These are phyloP conservation scores for Cetoscarus ocellatus DNA, from an alignment of 2,797 vertebrate species.

Conservation along the genomic window DNA sequence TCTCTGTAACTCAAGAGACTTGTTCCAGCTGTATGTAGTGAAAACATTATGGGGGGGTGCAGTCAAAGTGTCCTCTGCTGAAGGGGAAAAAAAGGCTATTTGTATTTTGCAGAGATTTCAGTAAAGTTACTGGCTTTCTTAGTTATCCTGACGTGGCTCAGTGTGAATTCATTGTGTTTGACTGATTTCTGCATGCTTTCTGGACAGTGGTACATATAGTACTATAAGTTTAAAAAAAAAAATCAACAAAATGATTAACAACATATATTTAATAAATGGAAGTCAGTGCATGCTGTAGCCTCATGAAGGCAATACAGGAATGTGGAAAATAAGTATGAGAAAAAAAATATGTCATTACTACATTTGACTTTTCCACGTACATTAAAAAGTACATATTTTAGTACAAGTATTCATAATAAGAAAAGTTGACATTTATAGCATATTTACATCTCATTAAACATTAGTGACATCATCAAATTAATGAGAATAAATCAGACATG, in stretches of 20 bases:
- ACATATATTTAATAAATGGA: not conserved
- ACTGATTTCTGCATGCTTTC: slow-evolving; percentile 65
- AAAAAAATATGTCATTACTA: slow-evolving; percentile 33
- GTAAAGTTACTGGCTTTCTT: slow-evolving; percentile 99
- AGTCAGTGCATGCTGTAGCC: slow-evolving; percentile 7
- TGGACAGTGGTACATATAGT: not conserved
- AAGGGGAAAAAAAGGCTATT: slow-evolving; percentile 91
- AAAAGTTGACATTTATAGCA: slow-evolving; percentile 46
- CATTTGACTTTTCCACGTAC: slow-evolving; percentile 22
- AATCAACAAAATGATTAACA: too few species aligned
- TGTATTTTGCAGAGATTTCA: slow-evolving; percentile 99
- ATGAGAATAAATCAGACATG: not conserved
- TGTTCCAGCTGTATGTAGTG: slow-evolving; percentile 98
- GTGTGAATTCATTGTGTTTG: slow-evolving; percentile 83
- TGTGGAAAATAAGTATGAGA: slow-evolving; percentile 23
- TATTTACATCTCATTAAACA: slow-evolving; percentile 39
- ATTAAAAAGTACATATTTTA: too few species aligned
- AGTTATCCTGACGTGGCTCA: slow-evolving; percentile 91
- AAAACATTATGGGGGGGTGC: slow-evolving; percentile 87
- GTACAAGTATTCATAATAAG: too few species aligned
- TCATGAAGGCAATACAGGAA: slow-evolving; percentile 14
- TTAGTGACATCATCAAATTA: slow-evolving; percentile 11
- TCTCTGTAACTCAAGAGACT: slow-evolving; percentile 99
- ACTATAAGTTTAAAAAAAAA: too few species aligned
- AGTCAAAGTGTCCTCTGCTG: slow-evolving; percentile 95